phyloP scores from a whole-genome alignment of 2,113 vertebrate genomes.

The Isichthys henryi region DNA sequence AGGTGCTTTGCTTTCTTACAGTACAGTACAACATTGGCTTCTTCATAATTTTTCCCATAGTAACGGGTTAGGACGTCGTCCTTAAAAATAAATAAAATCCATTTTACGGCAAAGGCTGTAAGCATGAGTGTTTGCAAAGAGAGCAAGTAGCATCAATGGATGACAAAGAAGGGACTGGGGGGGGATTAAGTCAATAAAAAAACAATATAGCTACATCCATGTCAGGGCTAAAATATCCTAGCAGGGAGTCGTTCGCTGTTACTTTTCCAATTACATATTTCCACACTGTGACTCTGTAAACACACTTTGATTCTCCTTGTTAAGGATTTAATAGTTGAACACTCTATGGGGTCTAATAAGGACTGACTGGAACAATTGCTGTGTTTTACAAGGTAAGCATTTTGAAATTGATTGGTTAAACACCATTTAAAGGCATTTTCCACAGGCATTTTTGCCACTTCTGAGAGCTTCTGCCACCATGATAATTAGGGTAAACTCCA shows the following conservation, averaged over 20 bases:
- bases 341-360: conserved; percentile 51
- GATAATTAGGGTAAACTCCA: conserved; percentile 48
- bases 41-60: not conserved
- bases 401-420: conserved; percentile 82
- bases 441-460: conserved; percentile 39
- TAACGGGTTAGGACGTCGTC: not conserved
- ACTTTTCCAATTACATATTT: conserved; percentile 76
- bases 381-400: conserved; percentile 70
- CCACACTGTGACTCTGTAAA: conserved; percentile 60
- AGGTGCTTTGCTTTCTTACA: not conserved
- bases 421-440: conserved; percentile 64
- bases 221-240: conserved; percentile 37
- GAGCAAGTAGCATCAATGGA: not conserved
- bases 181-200: conserved; percentile 57
- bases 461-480: conserved; percentile 37
- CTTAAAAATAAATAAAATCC: not conserved
- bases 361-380: conserved; percentile 47
- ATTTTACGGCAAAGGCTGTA: not conserved
- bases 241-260: conserved; percentile 56
- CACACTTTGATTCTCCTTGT: conserved; percentile 50
- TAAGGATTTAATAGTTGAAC: conserved; percentile 67
- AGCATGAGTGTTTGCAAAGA: not conserved
- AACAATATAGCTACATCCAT: conserved; percentile 50
- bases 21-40: not conserved
- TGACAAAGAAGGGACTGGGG: not conserved